phyloP scores from a whole-genome alignment of 2,888 invertebrate species.

The Cephonodes hylas region DNA sequence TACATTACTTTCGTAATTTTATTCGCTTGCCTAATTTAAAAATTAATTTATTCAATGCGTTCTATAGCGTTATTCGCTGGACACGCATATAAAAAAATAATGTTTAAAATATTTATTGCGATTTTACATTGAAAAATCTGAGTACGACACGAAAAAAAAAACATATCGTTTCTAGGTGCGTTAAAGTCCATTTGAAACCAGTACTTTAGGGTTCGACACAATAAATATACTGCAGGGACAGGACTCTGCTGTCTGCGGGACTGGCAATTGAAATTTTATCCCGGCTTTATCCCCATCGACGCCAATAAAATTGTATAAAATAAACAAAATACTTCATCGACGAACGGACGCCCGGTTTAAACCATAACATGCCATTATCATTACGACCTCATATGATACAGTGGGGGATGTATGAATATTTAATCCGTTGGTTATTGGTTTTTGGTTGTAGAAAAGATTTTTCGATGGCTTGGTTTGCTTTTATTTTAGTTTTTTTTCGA shows the following conservation, averaged over 20 bases:
- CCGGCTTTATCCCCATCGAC: constrained; percentile 68
- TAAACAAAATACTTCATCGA: constrained; percentile 56
- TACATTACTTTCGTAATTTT: no score
- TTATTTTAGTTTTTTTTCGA: no score
- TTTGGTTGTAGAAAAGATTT: no score
- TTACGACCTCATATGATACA: background rate
- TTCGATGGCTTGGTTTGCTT: no score
- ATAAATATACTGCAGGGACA: constrained; percentile 75
- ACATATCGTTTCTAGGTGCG: constrained; percentile 35
- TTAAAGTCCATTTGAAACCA: constrained; percentile 33
- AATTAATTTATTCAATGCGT: no score
- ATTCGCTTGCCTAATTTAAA: no score
- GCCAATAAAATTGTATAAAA: constrained; percentile 72
- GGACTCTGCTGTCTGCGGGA: constrained; percentile 66
- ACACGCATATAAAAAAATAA: no score
- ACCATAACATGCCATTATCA: constrained; percentile 55
- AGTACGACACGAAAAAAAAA: no score
- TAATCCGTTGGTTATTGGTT: background rate
- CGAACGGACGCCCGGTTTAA: constrained; percentile 46
- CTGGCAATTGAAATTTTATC: constrained; percentile 79
- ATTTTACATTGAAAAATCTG: no score
- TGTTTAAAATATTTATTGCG: no score
- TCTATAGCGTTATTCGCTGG: no score
- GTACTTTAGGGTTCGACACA: constrained; percentile 63
- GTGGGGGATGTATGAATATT: background rate